Conservation (phyloP, 2,113 vertebrate species). For the human (Homo sapiens) region DNA sequence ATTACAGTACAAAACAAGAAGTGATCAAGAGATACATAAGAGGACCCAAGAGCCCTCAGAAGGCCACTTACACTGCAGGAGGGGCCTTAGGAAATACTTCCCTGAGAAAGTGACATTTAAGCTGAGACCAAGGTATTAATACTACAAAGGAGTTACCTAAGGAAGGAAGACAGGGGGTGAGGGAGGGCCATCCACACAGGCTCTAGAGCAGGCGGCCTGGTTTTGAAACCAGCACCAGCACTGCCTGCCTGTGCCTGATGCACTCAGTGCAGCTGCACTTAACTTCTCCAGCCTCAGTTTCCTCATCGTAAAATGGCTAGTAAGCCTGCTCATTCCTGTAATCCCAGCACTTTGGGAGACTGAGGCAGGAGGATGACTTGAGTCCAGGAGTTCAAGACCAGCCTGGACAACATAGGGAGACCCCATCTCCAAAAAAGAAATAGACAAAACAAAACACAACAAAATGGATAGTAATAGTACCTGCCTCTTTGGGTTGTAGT, state of each 20-base stretch:
- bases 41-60: background rate
- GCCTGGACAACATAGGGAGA: no score
- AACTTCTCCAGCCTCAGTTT: background rate
- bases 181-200: background rate
- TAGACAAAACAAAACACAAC: no score
- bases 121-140: background rate
- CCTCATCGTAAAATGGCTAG: background rate
- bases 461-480: background rate
- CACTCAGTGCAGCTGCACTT: background rate
- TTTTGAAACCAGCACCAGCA: background rate
- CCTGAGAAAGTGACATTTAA: background rate
- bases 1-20: background rate
- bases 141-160: background rate
- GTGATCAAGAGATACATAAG: rapidly evolving
- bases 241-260: background rate
- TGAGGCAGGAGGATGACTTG: no score
- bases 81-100: background rate
- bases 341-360: no score
- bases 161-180: background rate
- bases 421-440: no score
- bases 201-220: background rate
- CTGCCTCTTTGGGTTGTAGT: background rate
- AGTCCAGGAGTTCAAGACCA: no score
- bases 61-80: background rate
- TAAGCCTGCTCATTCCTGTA: no score